Conservation (phyloP, 2,797 vertebrate genomes). For the Malacoctenus gilli region DNA sequence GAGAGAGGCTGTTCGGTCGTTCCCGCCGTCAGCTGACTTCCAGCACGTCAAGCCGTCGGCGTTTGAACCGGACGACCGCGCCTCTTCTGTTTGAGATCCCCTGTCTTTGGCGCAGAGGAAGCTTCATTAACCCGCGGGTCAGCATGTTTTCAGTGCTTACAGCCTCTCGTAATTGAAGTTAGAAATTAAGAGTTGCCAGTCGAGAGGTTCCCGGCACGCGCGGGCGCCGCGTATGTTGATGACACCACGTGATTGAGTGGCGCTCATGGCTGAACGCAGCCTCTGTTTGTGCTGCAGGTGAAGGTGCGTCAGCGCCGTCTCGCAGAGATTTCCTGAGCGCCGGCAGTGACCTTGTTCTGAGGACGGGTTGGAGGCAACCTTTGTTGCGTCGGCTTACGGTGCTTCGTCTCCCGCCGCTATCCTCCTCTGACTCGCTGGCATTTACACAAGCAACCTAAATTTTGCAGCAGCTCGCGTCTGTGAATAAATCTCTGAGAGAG, state of each 20-base stretch:
- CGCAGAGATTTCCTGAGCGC: conserved; percentile 29
- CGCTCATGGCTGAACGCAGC: conserved; percentile 9
- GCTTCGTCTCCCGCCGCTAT: conserved; percentile 28
- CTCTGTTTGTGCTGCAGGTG: neutral
- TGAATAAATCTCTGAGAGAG: conserved; percentile 44
- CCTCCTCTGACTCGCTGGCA: conserved; percentile 66
- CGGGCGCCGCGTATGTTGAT: conserved; percentile 14
- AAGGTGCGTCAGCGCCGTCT: conserved; percentile 10
- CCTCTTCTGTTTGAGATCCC: conserved; percentile 8
- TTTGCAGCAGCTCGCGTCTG: conserved; percentile 69
- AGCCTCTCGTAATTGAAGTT: conserved; percentile 36
- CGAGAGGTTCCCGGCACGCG: conserved; percentile 8
- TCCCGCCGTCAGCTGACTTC: neutral
- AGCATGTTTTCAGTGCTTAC: conserved; percentile 7
- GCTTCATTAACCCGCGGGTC: conserved; percentile 47
- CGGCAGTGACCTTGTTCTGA: conserved; percentile 36
- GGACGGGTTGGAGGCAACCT: conserved; percentile 15
- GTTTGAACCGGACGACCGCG: neutral
- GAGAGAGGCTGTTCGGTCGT: neutral
- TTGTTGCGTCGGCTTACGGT: conserved; percentile 5
- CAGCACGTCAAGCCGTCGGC: conserved; percentile 13
- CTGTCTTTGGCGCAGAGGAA: conserved; percentile 8
- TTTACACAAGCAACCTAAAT: conserved; percentile 76
- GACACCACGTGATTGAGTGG: neutral
- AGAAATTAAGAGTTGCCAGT: conserved; percentile 24